phyloP scores from a whole-genome alignment of 92 coral and sea anemone genomes.

The Porites evermanni region DNA sequence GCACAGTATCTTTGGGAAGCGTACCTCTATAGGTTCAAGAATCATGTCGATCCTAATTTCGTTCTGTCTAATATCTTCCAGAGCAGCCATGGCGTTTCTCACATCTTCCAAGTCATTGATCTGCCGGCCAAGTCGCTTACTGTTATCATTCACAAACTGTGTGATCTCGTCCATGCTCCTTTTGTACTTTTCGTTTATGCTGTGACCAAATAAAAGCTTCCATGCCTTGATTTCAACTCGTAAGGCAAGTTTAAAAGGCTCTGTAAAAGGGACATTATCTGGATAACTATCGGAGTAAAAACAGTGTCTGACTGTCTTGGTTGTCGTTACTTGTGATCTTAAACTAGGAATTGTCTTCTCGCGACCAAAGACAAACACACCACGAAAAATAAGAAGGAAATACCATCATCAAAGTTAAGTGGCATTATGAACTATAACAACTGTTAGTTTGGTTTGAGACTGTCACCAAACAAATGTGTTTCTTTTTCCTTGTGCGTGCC shows the following conservation, averaged over 20 bases:
- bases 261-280: conserved; percentile 30
- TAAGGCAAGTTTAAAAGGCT: conserved; percentile 83
- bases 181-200: conserved; percentile 85
- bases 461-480: too few species aligned
- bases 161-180: conserved; percentile 85
- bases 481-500: too few species aligned
- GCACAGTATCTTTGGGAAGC: too few species aligned
- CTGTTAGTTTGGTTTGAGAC: too few species aligned
- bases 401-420: too few species aligned
- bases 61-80: conserved; percentile 85
- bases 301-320: too few species aligned
- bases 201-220: conserved; percentile 90
- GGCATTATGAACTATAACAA: too few species aligned
- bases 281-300: too few species aligned
- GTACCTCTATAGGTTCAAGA: conserved; percentile 88
- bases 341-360: too few species aligned
- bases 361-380: too few species aligned
- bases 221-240: conserved; percentile 86
- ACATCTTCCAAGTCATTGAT: conserved; percentile 93
- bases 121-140: conserved; percentile 84
- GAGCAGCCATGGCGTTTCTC: conserved; percentile 88
- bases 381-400: too few species aligned
- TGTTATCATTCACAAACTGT: conserved; percentile 81
- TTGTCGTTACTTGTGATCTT: too few species aligned
- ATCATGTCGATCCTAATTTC: conserved; percentile 90